Conservation (phyloP, 2,888 invertebrate genomes). For the Linyphia triangularis region DNA sequence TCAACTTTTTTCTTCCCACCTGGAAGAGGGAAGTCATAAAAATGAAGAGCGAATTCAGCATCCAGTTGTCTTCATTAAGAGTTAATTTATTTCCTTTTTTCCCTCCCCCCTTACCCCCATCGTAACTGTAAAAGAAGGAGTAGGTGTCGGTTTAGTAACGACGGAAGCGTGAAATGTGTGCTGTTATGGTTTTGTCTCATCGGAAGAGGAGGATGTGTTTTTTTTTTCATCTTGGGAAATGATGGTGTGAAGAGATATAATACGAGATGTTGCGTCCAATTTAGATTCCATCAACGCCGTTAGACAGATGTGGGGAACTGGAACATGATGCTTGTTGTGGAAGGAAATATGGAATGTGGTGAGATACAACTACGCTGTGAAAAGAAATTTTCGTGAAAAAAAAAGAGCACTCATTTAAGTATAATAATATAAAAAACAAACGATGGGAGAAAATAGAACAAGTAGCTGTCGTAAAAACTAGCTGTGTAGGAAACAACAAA, state of each 20-base stretch:
- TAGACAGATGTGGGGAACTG: slow-evolving; percentile 11
- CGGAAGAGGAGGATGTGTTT: background rate
- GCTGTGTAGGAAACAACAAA: too few species aligned
- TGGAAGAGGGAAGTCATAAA: slow-evolving; percentile 57
- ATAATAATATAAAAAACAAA: too few species aligned
- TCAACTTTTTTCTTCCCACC: background rate
- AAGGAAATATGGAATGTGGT: background rate
- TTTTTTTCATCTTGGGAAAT: background rate
- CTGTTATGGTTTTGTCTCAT: background rate
- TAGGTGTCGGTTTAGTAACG: slow-evolving; percentile 26
- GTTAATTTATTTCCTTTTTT: slow-evolving; percentile 56
- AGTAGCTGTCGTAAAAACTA: too few species aligned
- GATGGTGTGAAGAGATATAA: background rate
- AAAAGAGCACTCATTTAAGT: too few species aligned
- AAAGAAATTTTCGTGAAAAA: too few species aligned
- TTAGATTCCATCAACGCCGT: slow-evolving; percentile 27
- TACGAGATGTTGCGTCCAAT: slow-evolving; percentile 9
- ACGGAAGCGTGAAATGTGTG: slow-evolving; percentile 29
- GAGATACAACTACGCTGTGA: too few species aligned
- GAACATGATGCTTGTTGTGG: background rate
- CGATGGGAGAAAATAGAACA: too few species aligned
- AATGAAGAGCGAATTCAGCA: slow-evolving; percentile 36
- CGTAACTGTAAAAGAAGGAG: background rate
- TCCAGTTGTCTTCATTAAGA: slow-evolving; percentile 65
- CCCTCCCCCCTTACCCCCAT: background rate